phyloP scores from a whole-genome alignment of 2,797 vertebrate species.

The Sparidentex hasta region DNA sequence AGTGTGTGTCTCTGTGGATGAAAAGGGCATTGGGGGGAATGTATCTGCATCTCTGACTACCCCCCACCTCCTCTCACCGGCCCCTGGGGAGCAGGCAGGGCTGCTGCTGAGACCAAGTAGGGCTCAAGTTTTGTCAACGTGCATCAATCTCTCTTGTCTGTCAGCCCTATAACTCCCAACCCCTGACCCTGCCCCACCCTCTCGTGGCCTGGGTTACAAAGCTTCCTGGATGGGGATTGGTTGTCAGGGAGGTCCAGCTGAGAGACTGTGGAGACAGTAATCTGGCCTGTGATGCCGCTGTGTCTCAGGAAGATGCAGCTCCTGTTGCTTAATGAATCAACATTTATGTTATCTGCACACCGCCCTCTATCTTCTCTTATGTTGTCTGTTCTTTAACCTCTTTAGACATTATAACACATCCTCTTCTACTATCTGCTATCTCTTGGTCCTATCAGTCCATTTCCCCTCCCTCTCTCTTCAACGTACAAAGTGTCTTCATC shows the following conservation, averaged over 20 bases:
- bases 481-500: slow-evolving; percentile 79
- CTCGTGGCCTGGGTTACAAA: slow-evolving; percentile 73
- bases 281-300: slow-evolving; percentile 68
- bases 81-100: slow-evolving; percentile 72
- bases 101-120: slow-evolving; percentile 65
- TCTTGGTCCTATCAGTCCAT: slow-evolving; percentile 61
- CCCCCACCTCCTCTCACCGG: slow-evolving; percentile 10
- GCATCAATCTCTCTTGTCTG: slow-evolving; percentile 85
- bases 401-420: slow-evolving; percentile 30
- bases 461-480: slow-evolving; percentile 63
- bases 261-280: slow-evolving; percentile 76
- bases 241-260: slow-evolving; percentile 70
- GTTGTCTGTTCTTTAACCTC: slow-evolving; percentile 7
- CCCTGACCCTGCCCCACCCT: slow-evolving; percentile 80
- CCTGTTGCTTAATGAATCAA: slow-evolving; percentile 51
- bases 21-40: slow-evolving; percentile 53
- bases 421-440: slow-evolving; percentile 48
- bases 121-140: slow-evolving; percentile 83
- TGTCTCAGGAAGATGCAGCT: slow-evolving; percentile 64
- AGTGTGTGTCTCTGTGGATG: slow-evolving; percentile 51
- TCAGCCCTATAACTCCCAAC: slow-evolving; percentile 77
- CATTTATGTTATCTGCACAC: slow-evolving; percentile 18
- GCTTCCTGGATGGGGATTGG: slow-evolving; percentile 67
- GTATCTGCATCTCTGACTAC: slow-evolving; percentile 61
- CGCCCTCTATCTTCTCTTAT: slow-evolving; percentile 12